phyloP scores from a whole-genome alignment of 2,888 invertebrate genomes.

The Ganaspis brasiliensis region DNA sequence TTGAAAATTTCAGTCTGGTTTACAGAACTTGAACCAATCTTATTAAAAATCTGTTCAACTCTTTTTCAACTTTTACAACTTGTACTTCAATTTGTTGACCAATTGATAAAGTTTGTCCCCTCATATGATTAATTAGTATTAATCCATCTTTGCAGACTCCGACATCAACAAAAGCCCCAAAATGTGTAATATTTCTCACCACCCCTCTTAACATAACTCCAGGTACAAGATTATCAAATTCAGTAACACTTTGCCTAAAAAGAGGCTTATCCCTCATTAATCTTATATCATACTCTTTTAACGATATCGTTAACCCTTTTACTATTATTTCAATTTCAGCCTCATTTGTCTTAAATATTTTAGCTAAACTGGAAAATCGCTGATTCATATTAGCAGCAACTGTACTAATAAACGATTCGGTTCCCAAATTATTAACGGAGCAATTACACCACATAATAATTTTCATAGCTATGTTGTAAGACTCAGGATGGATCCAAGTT shows the following conservation, averaged over 20 bases:
- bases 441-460: slow-evolving; percentile 79
- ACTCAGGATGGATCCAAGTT: slow-evolving; percentile 97
- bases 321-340: slow-evolving; percentile 87
- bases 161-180: slow-evolving; percentile 95
- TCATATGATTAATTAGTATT: slow-evolving; percentile 85
- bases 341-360: slow-evolving; percentile 83
- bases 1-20: neutral
- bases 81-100: slow-evolving; percentile 87
- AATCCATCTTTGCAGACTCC: slow-evolving; percentile 88
- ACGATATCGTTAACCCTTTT: slow-evolving; percentile 87
- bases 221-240: slow-evolving; percentile 84
- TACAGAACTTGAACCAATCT: slow-evolving; percentile 46
- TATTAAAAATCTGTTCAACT: slow-evolving; percentile 83
- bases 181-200: slow-evolving; percentile 92
- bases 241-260: slow-evolving; percentile 88
- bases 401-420: slow-evolving; percentile 76
- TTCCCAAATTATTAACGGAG: slow-evolving; percentile 79
- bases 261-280: slow-evolving; percentile 86
- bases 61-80: slow-evolving; percentile 83
- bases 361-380: slow-evolving; percentile 77
- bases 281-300: slow-evolving; percentile 88
- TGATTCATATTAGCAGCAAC: slow-evolving; percentile 68
- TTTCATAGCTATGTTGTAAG: slow-evolving; percentile 88
- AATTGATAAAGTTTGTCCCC: slow-evolving; percentile 83
- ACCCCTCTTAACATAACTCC: slow-evolving; percentile 88